Evolutionary conservation across 2,888 invertebrate species (phyloP).

Genomic region (Isoperla grammatica): DNA sequence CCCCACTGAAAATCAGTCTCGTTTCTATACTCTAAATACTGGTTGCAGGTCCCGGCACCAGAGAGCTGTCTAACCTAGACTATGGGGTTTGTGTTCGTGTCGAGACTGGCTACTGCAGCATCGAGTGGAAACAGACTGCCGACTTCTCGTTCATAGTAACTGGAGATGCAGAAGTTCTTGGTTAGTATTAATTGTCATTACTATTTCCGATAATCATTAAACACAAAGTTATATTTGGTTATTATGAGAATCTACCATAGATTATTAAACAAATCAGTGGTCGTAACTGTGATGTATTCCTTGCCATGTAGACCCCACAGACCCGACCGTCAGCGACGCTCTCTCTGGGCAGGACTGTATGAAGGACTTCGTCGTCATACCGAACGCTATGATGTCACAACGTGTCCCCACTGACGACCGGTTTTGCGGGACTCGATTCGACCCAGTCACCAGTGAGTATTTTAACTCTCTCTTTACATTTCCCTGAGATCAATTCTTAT

Average conservation of each 20-base stretch:
- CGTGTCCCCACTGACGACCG: conserved; percentile 52
- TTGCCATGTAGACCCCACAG: no score
- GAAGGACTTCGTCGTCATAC: conserved; percentile 69
- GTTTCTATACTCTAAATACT: no score
- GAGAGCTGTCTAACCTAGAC: conserved; percentile 64
- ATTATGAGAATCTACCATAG: conserved; percentile 47
- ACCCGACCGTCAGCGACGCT: conserved; percentile 36
- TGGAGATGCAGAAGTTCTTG: conserved; percentile 39
- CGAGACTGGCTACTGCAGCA: conserved; percentile 65
- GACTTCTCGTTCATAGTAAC: conserved; percentile 63
- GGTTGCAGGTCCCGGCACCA: conserved; percentile 52
- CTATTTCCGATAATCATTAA: no score
- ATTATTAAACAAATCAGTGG: no score
- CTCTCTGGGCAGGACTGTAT: conserved; percentile 57
- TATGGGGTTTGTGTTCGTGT: conserved; percentile 74
- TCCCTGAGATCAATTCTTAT: no score
- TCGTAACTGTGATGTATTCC: no score
- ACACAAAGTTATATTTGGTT: no score
- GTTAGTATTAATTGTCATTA: no score
- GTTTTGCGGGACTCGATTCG: conserved; percentile 69
- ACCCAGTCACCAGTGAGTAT: conserved; percentile 56
- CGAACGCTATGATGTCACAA: conserved; percentile 54
- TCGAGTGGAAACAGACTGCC: conserved; percentile 54
- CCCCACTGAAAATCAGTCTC: no score
- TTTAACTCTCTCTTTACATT: neutral